Evolutionary conservation across 2,888 invertebrate species (phyloP).

Genomic region (Anthrax anthrax): DNA sequence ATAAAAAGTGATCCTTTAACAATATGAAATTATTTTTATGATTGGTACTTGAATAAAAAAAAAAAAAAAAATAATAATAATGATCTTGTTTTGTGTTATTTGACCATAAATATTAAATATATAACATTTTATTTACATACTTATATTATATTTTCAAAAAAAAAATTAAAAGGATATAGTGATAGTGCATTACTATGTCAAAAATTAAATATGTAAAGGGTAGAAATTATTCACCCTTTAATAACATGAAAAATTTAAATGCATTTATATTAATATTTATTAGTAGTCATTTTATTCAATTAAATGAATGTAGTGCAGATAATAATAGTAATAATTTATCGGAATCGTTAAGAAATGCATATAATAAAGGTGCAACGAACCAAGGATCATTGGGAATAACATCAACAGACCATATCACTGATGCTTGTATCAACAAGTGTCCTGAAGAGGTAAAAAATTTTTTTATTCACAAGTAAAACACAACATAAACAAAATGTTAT

Average conservation of each 20-base stretch:
- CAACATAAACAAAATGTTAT: no score
- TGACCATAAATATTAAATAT: no score
- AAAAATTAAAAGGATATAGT: background rate
- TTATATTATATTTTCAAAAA: no score
- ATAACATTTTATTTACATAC: no score
- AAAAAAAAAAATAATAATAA: no score
- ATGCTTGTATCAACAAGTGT: conserved; percentile 11
- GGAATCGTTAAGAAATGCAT: background rate
- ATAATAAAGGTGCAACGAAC: conserved; percentile 1
- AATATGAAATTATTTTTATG: no score
- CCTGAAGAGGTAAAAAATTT: conserved; percentile 14
- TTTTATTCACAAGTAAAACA: no score
- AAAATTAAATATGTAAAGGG: background rate
- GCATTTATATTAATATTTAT: background rate
- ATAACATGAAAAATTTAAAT: background rate
- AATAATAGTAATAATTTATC: background rate
- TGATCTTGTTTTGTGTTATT: no score
- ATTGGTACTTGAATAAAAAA: no score
- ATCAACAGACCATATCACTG: conserved; percentile 11
- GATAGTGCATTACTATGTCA: conserved; percentile 1
- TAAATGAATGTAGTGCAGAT: background rate
- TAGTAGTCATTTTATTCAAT: background rate
- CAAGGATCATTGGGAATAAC: conserved; percentile 5
- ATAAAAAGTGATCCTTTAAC: no score
- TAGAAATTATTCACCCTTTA: background rate